Percentiles rank a stretch among this genome's conserved stretches.
Evolutionary conservation across 1,140 invertebrate species (phyloP).

Genomic region (Drosophila ambigua): DNA sequence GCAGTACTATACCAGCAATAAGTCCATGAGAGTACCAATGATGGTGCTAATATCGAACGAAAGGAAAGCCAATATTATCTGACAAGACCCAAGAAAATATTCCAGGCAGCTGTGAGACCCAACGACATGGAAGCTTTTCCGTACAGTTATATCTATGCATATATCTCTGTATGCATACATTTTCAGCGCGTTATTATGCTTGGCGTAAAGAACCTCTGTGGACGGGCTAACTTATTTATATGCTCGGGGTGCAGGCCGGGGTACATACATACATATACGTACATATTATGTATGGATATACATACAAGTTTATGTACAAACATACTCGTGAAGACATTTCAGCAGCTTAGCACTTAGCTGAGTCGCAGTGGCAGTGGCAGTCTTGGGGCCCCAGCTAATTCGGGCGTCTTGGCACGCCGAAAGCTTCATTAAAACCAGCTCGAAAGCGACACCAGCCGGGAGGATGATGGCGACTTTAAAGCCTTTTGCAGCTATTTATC

Average conservation of each 20-base stretch:
- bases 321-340: slow-evolving; percentile 14
- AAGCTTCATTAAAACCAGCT: slow-evolving; percentile 69
- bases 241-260: neutral
- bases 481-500: slow-evolving; percentile 70
- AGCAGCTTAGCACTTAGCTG: slow-evolving; percentile 30
- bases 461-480: slow-evolving; percentile 46
- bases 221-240: neutral
- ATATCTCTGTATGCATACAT: too few relatives aligned
- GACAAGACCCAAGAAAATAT: too few relatives aligned
- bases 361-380: neutral
- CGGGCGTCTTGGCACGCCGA: slow-evolving; percentile 57
- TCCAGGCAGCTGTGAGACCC: too few relatives aligned
- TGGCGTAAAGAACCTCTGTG: too few relatives aligned
- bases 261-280: neutral
- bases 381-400: slow-evolving; percentile 50
- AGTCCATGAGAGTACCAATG: too few relatives aligned
- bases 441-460: neutral
- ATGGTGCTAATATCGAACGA: too few relatives aligned
- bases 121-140: slow-evolving; percentile 1
- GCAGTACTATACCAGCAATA: too few relatives aligned
- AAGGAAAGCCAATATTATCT: too few relatives aligned
- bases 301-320: slow-evolving; percentile 10
- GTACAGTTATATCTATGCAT: slow-evolving; percentile 1
- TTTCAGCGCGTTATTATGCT: too few relatives aligned
- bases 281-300: slow-evolving; percentile 1